Evolutionary conservation across 2,888 invertebrate genomes (phyloP), one percentile per base, ranked within the genome.

Genomic region (Leptura quadrifasciata): DNA sequence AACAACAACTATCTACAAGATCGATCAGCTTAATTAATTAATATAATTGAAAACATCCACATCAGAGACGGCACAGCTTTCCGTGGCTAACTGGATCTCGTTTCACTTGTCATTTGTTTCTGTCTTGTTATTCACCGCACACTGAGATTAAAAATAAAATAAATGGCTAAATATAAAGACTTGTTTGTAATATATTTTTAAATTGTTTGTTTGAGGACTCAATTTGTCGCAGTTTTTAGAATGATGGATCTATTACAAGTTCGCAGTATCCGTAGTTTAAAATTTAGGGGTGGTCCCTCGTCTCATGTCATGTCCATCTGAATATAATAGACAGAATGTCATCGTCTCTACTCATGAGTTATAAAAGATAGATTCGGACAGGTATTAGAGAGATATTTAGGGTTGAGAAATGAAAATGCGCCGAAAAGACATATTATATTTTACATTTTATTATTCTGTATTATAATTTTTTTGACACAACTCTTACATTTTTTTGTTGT

Each of bases 21-120:
- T 82, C 82, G 83, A 86, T 86, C 85, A 82, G 70, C 78, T 80
- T 85, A 87, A 87, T 87, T 87, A 87, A 87, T 87, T 86, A 85
- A 81, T 84, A 82, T 88, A 87, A 88, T 87, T 87, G 86, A 86
- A 87, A 87, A 85, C 88, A 87, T 85, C 82, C 82, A 77, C 81
- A 79, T 83, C 81, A 80, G 72, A 78, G 76, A 70, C 82, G 79
- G 80, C 83, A 76, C 77, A 74, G 57, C 72, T 65, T 72, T 72
- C 72, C 80, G 80, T 84, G 83, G 83, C 81, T 81, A 83, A 84
- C 80, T 82, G 82, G 84, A 86, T 87, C 85, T 82, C 77, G 83
- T 86, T 86, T 86, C 83, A 83, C 81, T 80, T 81, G 84, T 83
- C 83, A 85, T 86, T 85, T 85, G 81, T 86, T 81, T 79, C 78